Percentiles rank a stretch among this genome's conserved stretches.
Conservation (phyloP, 2,888 invertebrate genomes). For the Brenthis hecate region DNA sequence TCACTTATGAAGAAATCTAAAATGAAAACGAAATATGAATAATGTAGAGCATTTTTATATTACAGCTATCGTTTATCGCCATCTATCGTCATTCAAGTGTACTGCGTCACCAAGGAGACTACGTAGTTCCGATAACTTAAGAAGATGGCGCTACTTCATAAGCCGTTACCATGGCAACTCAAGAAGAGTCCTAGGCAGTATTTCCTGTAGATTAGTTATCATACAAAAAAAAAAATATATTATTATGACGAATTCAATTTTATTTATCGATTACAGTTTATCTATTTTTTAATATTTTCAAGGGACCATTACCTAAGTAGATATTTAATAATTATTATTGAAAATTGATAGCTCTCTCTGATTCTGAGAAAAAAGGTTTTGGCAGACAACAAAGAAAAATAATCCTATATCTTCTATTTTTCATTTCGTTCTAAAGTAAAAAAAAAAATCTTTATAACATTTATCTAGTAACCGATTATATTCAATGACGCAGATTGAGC, state of each 20-base stretch:
- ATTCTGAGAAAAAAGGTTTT: too few relatives aligned
- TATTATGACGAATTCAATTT: not conserved
- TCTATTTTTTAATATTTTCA: too few relatives aligned
- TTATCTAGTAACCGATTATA: too few relatives aligned
- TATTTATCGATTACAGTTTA: too few relatives aligned
- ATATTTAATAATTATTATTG: too few relatives aligned
- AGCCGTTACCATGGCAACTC: constrained; percentile 35
- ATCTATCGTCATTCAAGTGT: constrained; percentile 6
- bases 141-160: constrained; percentile 31
- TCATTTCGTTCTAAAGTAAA: too few relatives aligned
- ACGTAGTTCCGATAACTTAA: constrained; percentile 21
- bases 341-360: too few relatives aligned
- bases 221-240: not conserved
- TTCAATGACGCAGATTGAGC: too few relatives aligned
- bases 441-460: too few relatives aligned
- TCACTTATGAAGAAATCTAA: not conserved
- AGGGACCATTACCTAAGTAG: too few relatives aligned
- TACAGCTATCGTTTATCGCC: not conserved
- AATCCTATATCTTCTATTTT: too few relatives aligned
- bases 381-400: too few relatives aligned
- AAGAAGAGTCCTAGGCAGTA: not conserved
- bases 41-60: not conserved
- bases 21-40: not conserved
- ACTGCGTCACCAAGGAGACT: constrained; percentile 4
- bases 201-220: not conserved